Percentiles rank a stretch among this genome's conserved stretches.
Conservation (phyloP, 2,888 invertebrate genomes). For the Chaetogeoica ovagalla region DNA sequence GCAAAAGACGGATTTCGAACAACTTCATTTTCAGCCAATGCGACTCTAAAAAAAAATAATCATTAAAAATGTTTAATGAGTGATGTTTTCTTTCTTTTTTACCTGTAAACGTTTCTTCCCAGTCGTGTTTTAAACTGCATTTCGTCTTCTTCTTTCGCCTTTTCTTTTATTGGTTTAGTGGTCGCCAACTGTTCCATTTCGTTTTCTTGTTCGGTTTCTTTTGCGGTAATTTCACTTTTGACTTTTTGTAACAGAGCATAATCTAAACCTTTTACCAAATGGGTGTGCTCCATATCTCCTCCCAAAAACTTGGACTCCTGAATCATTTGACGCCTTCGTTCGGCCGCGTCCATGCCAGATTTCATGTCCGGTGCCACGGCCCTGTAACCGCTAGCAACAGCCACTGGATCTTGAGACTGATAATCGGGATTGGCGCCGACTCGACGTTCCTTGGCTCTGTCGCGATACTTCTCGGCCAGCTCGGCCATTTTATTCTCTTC, state of each 20-base stretch:
- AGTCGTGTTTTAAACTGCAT: constrained; percentile 81
- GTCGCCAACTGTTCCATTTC: constrained; percentile 76
- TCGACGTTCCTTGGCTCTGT: constrained; percentile 85
- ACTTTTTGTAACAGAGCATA: constrained; percentile 88
- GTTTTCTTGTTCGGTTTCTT: constrained; percentile 80
- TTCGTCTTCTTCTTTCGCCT: constrained; percentile 71
- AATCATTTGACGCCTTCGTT: constrained; percentile 91
- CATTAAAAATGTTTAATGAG: constrained; percentile 57
- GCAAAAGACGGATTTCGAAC: constrained; percentile 88
- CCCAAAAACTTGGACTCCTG: constrained; percentile 99
- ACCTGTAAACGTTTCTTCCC: constrained; percentile 71
- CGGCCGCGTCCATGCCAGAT: constrained; percentile 90
- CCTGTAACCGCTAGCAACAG: constrained; percentile 82
- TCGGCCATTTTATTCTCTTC: constrained; percentile 95
- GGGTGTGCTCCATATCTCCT: constrained; percentile 99
- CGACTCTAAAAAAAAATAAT: constrained; percentile 37
- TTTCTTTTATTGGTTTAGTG: constrained; percentile 62
- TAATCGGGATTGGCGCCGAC: constrained; percentile 83
- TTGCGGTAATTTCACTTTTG: constrained; percentile 80
- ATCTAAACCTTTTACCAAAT: constrained; percentile 97
- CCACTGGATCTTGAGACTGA: constrained; percentile 79
- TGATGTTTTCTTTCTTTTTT: constrained; percentile 56
- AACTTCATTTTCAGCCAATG: constrained; percentile 60
- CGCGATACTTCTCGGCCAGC: constrained; percentile 88
- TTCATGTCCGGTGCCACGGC: constrained; percentile 97